phyloP scores from a whole-genome alignment of 1,140 invertebrate species.

The silkworm (Bombyx mori) region ASM3026992v2 NC_085115.1:14706001-14706500 shows the following conservation, averaged over 20 bases:
- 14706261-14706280: constrained; percentile 64
- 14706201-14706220: constrained; percentile 60
- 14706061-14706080: constrained; percentile 63
- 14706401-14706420: no score
- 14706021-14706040: constrained; percentile 60
- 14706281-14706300: constrained; percentile 64
- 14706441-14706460: no score
- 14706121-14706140: constrained; percentile 45
- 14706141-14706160: constrained; percentile 38
- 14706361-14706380: no score
- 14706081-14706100: constrained; percentile 52
- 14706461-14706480: no score
- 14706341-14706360: not conserved
- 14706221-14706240: constrained; percentile 62
- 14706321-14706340: not conserved
- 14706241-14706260: constrained; percentile 66
- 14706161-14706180: constrained; percentile 57
- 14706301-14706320: not conserved
- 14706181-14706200: constrained; percentile 53
- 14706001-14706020: constrained; percentile 63
- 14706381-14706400: no score
- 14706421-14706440: no score
- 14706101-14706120: constrained; percentile 43
- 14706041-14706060: constrained; percentile 54
- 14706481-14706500: no score